Evolutionary conservation across 2,888 invertebrate genomes (phyloP).

Genomic region (Tetanocera ferruginea): DNA sequence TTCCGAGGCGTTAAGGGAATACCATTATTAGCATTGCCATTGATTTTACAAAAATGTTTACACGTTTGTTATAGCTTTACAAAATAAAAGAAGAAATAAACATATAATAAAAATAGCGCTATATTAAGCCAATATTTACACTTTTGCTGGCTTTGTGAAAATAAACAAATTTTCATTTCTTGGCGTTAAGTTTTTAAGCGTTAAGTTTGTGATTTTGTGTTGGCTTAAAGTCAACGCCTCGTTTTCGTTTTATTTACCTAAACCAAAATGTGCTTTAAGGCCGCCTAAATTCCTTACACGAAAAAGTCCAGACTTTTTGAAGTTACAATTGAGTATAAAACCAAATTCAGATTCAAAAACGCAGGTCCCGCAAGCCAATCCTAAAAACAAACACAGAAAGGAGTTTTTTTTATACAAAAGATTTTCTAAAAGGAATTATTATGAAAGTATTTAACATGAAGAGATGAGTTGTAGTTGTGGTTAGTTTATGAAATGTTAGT

Average conservation of each 20-base stretch:
- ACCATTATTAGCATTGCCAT: too few species aligned
- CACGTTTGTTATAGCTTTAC: neutral
- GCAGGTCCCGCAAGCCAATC: constrained; percentile 81
- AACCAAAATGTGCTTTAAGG: constrained; percentile 89
- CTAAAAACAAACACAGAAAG: constrained; percentile 71
- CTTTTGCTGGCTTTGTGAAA: neutral
- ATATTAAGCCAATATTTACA: neutral
- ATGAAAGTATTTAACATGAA: constrained; percentile 14
- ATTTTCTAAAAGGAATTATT: constrained; percentile 20
- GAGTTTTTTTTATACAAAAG: constrained; percentile 37
- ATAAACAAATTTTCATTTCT: neutral
- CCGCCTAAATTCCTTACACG: constrained; percentile 92
- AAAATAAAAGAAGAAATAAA: neutral
- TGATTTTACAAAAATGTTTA: neutral
- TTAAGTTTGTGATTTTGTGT: neutral
- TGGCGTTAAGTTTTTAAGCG: neutral
- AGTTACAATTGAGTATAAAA: constrained; percentile 91
- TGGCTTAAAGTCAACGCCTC: neutral
- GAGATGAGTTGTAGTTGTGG: neutral
- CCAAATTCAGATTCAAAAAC: constrained; percentile 91
- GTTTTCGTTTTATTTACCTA: constrained; percentile 76
- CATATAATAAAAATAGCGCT: neutral
- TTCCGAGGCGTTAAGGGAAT: too few species aligned
- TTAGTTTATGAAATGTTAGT: neutral
- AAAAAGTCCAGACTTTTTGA: constrained; percentile 92